These are phyloP conservation scores for Pipistrellus nathusii DNA, from an alignment of 2,797 vertebrate species.

Conservation along the genomic window DNA sequence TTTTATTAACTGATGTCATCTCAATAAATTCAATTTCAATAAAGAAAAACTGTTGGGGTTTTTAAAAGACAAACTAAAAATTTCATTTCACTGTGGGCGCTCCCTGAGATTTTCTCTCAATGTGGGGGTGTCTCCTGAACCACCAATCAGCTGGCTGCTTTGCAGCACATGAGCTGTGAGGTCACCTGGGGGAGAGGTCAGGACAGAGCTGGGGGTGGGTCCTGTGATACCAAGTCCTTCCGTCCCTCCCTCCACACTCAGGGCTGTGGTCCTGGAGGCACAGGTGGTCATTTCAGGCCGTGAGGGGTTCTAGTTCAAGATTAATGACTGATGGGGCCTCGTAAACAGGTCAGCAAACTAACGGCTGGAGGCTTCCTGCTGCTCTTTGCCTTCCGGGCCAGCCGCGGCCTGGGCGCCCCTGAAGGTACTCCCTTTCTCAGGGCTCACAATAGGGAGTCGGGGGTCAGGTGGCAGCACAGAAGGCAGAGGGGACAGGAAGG, in stretches of 20 bases:
- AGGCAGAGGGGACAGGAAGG: background rate
- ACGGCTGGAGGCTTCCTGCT: slow-evolving; percentile 31
- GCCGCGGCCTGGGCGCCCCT: background rate
- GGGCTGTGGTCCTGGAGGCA: slow-evolving; percentile 36
- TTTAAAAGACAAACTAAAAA: slow-evolving; percentile 15
- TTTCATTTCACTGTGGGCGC: background rate
- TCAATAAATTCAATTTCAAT: background rate
- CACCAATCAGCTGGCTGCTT: background rate
- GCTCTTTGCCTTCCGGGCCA: slow-evolving; percentile 59
- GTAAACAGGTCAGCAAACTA: slow-evolving; percentile 64
- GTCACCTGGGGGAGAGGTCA: background rate
- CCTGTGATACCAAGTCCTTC: slow-evolving; percentile 27
- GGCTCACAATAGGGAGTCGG: slow-evolving; percentile 21
- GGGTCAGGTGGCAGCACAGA: slow-evolving; percentile 2
- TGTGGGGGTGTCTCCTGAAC: background rate
- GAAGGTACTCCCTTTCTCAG: background rate
- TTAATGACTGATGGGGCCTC: slow-evolving; percentile 47
- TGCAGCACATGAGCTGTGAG: background rate
- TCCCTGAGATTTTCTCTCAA: background rate
- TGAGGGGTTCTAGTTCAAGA: slow-evolving; percentile 43
- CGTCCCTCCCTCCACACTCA: slow-evolving; percentile 1
- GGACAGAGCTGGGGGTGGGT: background rate
- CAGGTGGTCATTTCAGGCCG: slow-evolving; percentile 61
- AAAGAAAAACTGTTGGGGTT: background rate
- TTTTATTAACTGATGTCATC: background rate